Percentiles rank a stretch among this genome's conserved stretches.
Conservation (phyloP, 2,797 vertebrate species). For the Hippoglossus hippoglossus region DNA sequence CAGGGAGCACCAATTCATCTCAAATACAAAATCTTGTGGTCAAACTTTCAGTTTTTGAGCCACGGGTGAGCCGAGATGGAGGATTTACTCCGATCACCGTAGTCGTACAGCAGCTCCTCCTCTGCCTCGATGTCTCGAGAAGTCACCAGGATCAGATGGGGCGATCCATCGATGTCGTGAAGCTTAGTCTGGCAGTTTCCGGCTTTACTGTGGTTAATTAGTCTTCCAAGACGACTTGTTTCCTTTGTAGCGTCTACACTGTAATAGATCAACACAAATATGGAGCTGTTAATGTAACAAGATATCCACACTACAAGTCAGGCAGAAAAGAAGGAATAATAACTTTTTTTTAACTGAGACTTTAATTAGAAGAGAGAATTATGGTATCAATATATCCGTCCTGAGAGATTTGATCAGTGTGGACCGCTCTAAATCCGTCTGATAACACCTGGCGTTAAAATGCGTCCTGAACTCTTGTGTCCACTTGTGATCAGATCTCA, state of each 20-base stretch:
- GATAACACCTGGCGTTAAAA: no score
- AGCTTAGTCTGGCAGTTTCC: slow-evolving; percentile 96
- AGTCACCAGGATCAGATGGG: slow-evolving; percentile 95
- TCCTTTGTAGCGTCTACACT: slow-evolving; percentile 95
- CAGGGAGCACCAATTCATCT: slow-evolving; percentile 19
- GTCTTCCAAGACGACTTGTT: slow-evolving; percentile 88
- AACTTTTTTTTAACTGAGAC: no score
- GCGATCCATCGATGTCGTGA: slow-evolving; percentile 88
- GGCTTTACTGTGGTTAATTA: slow-evolving; percentile 96
- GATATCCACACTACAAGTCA: neutral
- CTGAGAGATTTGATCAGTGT: no score
- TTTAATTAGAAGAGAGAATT: no score
- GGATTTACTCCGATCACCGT: slow-evolving; percentile 93
- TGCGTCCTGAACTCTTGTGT: no score
- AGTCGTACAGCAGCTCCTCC: slow-evolving; percentile 96
- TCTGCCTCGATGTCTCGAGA: slow-evolving; percentile 88
- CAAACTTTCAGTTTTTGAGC: slow-evolving; percentile 87
- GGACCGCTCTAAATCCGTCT: no score
- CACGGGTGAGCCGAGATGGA: slow-evolving; percentile 93
- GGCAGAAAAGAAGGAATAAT: neutral
- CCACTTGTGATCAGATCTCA: no score
- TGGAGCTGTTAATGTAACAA: neutral
- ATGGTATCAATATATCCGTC: no score
- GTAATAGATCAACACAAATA: slow-evolving; percentile 21
- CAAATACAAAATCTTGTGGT: neutral